Percentiles rank a stretch among this genome's conserved stretches.
These are phyloP conservation scores for Labeo calbasu DNA, from an alignment of 2,797 vertebrate species.

Conservation along the genomic window DNA sequence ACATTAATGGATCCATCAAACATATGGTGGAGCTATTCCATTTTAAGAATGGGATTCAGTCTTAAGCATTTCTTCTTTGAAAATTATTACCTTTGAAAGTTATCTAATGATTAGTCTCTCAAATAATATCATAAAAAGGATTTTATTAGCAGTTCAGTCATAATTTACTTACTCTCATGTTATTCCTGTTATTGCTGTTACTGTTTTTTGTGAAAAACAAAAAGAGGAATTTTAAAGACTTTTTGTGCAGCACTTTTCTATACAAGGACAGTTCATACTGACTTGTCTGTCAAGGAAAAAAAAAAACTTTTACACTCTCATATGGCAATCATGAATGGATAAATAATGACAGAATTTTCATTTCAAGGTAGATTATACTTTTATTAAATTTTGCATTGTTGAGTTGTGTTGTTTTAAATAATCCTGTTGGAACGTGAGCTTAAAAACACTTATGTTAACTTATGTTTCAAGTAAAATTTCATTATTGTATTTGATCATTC, in stretches of 20 bases:
- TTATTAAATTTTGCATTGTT: background rate
- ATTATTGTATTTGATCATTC: background rate
- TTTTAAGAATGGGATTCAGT: background rate
- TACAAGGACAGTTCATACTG: background rate
- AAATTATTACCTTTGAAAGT: background rate
- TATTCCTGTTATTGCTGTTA: background rate
- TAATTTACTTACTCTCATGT: background rate
- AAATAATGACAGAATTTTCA: background rate
- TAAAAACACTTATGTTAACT: too few relatives aligned
- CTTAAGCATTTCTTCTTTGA: background rate
- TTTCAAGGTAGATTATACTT: background rate
- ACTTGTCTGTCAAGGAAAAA: background rate
- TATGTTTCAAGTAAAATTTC: too few relatives aligned
- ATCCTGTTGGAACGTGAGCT: too few relatives aligned
- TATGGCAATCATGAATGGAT: background rate
- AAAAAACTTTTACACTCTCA: background rate
- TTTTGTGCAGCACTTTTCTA: background rate
- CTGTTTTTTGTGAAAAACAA: background rate
- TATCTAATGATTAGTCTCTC: background rate
- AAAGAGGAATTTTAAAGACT: background rate
- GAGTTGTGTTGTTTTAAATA: too few relatives aligned
- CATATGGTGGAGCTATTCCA: slow-evolving; percentile 36
- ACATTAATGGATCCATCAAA: slow-evolving; percentile 36
- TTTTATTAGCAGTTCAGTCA: background rate
- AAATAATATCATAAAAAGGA: background rate